Conservation (phyloP, 2,888 invertebrate genomes). For the Harpalus rufipes region DNA sequence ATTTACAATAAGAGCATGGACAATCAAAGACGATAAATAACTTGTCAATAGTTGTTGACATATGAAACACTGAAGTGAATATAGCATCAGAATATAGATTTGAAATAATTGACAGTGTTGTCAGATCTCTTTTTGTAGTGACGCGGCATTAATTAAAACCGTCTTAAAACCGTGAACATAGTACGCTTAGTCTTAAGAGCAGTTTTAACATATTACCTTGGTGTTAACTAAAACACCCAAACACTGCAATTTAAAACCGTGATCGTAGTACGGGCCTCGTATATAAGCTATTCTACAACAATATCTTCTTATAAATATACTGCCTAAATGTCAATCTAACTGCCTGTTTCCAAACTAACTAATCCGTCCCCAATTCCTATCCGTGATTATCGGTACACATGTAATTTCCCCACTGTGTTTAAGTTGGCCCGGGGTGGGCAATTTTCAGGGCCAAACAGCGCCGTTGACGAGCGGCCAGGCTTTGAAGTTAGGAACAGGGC, state of each 20-base stretch:
- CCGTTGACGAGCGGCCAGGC: constrained; percentile 1
- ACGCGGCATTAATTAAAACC: not conserved
- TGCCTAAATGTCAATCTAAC: no score
- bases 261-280: constrained; percentile 10
- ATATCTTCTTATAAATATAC: no score
- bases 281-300: no score
- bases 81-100: not conserved
- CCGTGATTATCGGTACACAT: constrained; percentile 56
- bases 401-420: constrained; percentile 59
- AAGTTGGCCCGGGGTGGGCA: constrained; percentile 47
- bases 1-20: not conserved
- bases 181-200: not conserved
- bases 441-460: constrained; percentile 55
- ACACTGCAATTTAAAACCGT: constrained; percentile 4
- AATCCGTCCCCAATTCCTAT: not conserved
- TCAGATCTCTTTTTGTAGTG: not conserved
- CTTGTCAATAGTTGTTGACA: not conserved
- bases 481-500: not conserved
- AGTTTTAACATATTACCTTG: not conserved
- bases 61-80: not conserved
- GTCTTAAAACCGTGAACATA: no score
- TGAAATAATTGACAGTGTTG: not conserved
- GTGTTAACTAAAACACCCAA: constrained; percentile 18
- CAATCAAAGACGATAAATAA: no score
- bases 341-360: not conserved